These are phyloP conservation scores for Sarcophaga subvicina DNA, from an alignment of 2,888 invertebrate genomes.

Conservation along the genomic window DNA sequence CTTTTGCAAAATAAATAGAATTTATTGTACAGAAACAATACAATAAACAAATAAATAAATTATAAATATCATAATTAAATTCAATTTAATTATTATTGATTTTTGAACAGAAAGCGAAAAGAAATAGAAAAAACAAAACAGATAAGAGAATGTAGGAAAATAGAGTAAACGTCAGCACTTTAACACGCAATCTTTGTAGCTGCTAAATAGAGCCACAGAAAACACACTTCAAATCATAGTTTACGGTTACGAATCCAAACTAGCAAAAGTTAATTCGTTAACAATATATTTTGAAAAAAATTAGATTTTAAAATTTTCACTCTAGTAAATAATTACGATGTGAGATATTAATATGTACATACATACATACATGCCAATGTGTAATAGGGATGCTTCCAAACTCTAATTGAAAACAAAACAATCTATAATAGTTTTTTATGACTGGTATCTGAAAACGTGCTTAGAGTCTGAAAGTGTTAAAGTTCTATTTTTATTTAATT, in stretches of 20 bases:
- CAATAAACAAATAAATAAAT: slow-evolving; percentile 42
- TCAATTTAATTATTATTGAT: slow-evolving; percentile 63
- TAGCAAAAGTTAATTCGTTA: too few species aligned
- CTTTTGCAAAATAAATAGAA: background rate
- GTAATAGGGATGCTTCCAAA: too few species aligned
- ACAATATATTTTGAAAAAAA: too few species aligned
- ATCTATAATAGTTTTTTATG: background rate
- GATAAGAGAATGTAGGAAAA: background rate
- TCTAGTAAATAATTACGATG: too few species aligned
- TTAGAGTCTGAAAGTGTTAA: background rate
- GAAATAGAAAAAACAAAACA: background rate
- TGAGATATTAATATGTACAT: too few species aligned
- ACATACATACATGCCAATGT: too few species aligned
- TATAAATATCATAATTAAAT: slow-evolving; percentile 60
- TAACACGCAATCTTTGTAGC: background rate
- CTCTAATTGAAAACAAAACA: background rate
- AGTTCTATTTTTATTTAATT: background rate
- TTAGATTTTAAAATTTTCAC: too few species aligned
- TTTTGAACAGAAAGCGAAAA: slow-evolving; percentile 46
- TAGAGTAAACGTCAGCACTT: background rate
- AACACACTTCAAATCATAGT: too few species aligned
- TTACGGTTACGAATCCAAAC: too few species aligned
- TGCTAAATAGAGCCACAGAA: too few species aligned
- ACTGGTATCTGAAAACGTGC: background rate
- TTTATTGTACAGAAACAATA: background rate